Conservation (phyloP, 2,797 vertebrate species). For the Acrossocheilus wenchowensis region DNA sequence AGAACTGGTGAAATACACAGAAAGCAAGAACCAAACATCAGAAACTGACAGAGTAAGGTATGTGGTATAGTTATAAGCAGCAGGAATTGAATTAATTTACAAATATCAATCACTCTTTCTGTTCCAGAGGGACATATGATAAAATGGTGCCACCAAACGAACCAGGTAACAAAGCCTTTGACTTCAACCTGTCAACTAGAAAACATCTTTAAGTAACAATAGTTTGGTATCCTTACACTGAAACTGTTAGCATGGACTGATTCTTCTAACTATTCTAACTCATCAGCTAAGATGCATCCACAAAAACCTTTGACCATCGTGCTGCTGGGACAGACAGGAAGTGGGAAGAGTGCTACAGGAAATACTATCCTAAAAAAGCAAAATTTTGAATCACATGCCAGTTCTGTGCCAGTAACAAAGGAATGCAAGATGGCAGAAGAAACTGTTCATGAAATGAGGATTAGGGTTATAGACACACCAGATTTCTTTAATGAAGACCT, state of each 20-base stretch:
- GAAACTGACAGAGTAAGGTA: background rate
- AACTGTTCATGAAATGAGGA: background rate
- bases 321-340: constrained; percentile 36
- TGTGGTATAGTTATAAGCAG: background rate
- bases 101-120: background rate
- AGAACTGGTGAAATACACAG: background rate
- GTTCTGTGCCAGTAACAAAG: constrained; percentile 27
- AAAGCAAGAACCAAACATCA: background rate
- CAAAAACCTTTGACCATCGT: background rate
- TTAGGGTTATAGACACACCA: constrained; percentile 44
- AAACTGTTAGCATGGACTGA: background rate
- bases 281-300: no score
- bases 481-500: constrained; percentile 49
- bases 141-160: background rate
- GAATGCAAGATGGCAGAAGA: constrained; percentile 12
- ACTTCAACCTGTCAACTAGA: background rate
- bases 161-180: background rate
- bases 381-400: constrained; percentile 7
- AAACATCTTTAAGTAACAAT: background rate
- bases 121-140: background rate
- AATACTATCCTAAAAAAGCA: constrained; percentile 25
- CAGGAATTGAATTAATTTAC: background rate
- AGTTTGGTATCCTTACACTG: no score
- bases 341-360: constrained; percentile 39
- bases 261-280: background rate